Evolutionary conservation across 2,797 vertebrate genomes (phyloP), one percentile per base, ranked within the genome.

Genomic region (Gambelia wislizenii): DNA sequence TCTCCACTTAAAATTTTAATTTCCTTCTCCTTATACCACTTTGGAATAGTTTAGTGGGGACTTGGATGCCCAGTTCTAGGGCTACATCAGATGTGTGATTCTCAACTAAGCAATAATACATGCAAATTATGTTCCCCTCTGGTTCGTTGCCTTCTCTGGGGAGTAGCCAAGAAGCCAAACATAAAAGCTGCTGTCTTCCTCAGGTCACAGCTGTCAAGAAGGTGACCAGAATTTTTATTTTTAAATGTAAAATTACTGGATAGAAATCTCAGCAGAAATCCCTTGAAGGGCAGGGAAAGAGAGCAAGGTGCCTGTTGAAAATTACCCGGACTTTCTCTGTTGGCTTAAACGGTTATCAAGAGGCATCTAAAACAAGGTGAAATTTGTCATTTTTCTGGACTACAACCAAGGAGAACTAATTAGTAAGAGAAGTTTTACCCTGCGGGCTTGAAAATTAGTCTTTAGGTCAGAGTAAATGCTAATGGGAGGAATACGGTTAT

Each of bases 381-480:
- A 96, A 95, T 95, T 95, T 96, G 95, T 96, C 94, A 95, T 96
- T 96, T 96, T 91, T 94, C 78, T 96, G 94, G 94, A 93, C 87
- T 95, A 91, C 56, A 94, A 95, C 93, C 89, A 94, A 94, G 89
- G 93, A 96, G 94, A 96, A 94, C 92, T 96, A 97, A 97, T 97
- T 97, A 97, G 92, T 74, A 94, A 90, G 88, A 95, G 93, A 95
- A 90, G 80, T 95, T 96, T 96, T 96, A 89, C 94, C 87, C 87
- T 89, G 87, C 59, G 94, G 92, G 90, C 85, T 95, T 76, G 74
- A 91, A 94, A 96, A 96, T 95, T 93, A 94, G 93, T 95, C 95
- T 96, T 97, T 91, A 96, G 96, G 96, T 97, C 93, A 96, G 95
- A 96, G 96, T 90, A 96, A 96, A 95, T 76, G 89, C 88, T 96